Evolutionary conservation across 2,797 vertebrate species (phyloP).

Genomic region (Pseudomugil gertrudae): DNA sequence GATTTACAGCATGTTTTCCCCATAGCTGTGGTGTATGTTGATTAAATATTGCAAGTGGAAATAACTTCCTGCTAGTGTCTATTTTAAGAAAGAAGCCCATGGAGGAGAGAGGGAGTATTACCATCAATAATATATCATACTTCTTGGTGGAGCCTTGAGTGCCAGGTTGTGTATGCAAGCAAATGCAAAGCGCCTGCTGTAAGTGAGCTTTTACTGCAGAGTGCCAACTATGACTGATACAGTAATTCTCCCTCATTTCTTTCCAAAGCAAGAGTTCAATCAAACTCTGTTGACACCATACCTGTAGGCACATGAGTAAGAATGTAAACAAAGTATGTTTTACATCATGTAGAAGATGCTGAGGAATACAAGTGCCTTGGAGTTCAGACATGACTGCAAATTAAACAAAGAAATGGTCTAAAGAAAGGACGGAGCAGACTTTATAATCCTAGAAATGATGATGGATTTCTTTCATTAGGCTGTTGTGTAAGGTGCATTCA

Average conservation of each 20-base stretch:
- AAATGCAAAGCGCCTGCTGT: constrained; percentile 3
- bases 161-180: constrained; percentile 6
- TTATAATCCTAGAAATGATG: too few species aligned
- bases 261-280: background rate
- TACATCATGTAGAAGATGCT: too few species aligned
- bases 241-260: background rate
- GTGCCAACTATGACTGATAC: constrained; percentile 1
- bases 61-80: background rate
- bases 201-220: constrained; percentile 25
- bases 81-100: background rate
- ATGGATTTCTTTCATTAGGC: too few species aligned
- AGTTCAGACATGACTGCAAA: too few species aligned
- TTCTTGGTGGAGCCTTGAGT: constrained; percentile 6
- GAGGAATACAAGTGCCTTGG: too few species aligned
- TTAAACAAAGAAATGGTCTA: too few species aligned
- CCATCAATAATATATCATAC: constrained; percentile 48
- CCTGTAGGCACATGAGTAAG: too few species aligned
- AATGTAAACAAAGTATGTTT: too few species aligned
- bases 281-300: too few species aligned
- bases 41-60: too few species aligned
- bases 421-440: too few species aligned
- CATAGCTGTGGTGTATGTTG: background rate
- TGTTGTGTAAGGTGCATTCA: too few species aligned
- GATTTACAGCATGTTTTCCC: background rate
- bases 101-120: constrained; percentile 12